These are phyloP conservation scores for Melanocharis versteri DNA, from an alignment of 2,113 vertebrate species.

Conservation along the genomic window DNA sequence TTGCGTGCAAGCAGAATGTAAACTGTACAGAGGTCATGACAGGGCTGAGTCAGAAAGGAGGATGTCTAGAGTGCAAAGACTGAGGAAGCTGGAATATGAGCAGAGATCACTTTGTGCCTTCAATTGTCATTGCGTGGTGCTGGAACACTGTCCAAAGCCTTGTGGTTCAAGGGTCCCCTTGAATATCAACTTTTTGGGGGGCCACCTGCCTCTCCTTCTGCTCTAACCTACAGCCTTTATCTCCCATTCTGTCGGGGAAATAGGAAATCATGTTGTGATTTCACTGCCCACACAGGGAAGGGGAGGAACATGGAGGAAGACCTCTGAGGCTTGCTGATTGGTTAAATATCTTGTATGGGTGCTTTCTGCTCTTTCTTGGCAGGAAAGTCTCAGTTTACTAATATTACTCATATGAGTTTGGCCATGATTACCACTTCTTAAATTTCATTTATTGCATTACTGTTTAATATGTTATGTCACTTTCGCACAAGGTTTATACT, in stretches of 20 bases:
- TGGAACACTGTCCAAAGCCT: background rate
- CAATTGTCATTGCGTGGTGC: background rate
- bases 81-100: background rate
- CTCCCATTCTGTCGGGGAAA: background rate
- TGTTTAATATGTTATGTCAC: background rate
- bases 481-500: background rate
- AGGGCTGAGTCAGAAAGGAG: background rate
- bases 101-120: background rate
- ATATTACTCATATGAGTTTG: background rate
- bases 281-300: background rate
- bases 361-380: background rate
- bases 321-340: background rate
- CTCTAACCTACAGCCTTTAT: background rate
- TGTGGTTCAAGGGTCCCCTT: background rate
- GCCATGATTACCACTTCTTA: background rate
- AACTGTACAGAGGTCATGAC: background rate
- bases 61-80: background rate
- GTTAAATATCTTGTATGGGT: background rate
- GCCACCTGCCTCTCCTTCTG: background rate
- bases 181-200: background rate
- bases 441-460: background rate
- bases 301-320: background rate
- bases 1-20: background rate
- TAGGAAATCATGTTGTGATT: background rate
- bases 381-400: background rate